phyloP scores from a whole-genome alignment of 2,888 invertebrate species.

The Elysia crispata region DNA sequence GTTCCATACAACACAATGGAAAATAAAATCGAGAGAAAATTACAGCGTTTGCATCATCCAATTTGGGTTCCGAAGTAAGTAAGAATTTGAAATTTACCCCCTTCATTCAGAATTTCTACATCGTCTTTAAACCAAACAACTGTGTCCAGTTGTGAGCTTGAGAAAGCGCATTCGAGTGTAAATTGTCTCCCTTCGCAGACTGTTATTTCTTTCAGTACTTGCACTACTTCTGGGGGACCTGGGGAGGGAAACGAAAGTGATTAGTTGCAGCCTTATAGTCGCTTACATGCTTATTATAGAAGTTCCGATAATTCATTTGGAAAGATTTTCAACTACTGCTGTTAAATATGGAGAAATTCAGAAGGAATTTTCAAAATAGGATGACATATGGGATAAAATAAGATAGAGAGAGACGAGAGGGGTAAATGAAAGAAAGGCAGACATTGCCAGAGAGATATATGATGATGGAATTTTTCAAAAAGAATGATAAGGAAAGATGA shows the following conservation, averaged over 20 bases:
- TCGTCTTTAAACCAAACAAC: constrained; percentile 66
- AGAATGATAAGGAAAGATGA: neutral
- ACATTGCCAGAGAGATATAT: neutral
- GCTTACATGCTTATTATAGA: too few relatives aligned
- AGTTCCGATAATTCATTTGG: too few relatives aligned
- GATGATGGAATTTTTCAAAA: neutral
- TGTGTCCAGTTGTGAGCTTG: constrained; percentile 55
- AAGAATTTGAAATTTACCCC: constrained; percentile 44
- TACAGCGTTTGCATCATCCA: too few relatives aligned
- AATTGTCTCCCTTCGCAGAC: constrained; percentile 56
- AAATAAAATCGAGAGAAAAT: too few relatives aligned
- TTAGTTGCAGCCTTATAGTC: too few relatives aligned
- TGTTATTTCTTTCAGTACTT: constrained; percentile 57
- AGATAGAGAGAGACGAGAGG: neutral
- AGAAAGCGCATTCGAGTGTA: constrained; percentile 56
- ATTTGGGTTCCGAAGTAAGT: too few relatives aligned
- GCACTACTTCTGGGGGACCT: constrained; percentile 63
- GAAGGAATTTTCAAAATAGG: too few relatives aligned
- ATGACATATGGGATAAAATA: neutral
- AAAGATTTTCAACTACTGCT: too few relatives aligned
- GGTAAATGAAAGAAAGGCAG: neutral
- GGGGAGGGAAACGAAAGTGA: too few relatives aligned
- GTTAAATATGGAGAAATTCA: too few relatives aligned
- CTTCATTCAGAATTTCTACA: constrained; percentile 47
- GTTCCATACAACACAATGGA: too few relatives aligned